Conservation (phyloP, 2,888 invertebrate species). For the Drosophila imparisetae region DNA sequence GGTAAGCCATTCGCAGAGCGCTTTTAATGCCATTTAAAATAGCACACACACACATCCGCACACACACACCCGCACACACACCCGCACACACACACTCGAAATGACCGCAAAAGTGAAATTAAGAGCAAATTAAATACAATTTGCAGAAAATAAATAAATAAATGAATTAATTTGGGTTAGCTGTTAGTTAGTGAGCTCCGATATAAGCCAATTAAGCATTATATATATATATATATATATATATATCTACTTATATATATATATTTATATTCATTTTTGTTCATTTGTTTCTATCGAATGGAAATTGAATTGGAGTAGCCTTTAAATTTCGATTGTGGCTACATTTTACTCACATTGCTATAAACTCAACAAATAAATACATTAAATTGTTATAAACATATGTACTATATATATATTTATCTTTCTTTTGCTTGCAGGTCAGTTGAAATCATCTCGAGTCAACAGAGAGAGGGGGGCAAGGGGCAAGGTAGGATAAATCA, state of each 20-base stretch:
- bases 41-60: conserved; percentile 1
- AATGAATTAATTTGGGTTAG: conserved; percentile 39
- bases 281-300: neutral
- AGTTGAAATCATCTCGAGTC: conserved; percentile 8
- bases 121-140: conserved; percentile 41
- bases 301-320: neutral
- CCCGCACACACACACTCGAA: conserved; percentile 7
- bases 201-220: conserved; percentile 18
- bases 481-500: conserved; percentile 6
- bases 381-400: too few relatives aligned
- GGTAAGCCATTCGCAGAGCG: conserved; percentile 18
- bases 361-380: neutral
- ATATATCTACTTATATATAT: neutral
- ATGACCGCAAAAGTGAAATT: conserved; percentile 46
- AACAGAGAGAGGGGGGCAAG: neutral
- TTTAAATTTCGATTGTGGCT: neutral
- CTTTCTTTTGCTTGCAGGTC: conserved; percentile 36
- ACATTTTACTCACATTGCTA: neutral
- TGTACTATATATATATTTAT: neutral
- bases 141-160: conserved; percentile 3
- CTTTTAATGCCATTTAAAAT: conserved; percentile 47
- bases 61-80: neutral
- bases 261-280: neutral
- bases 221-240: too few relatives aligned
- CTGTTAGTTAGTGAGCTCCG: neutral